phyloP scores from a whole-genome alignment of 1,140 invertebrate species.

The Calephelis nemesis region DNA sequence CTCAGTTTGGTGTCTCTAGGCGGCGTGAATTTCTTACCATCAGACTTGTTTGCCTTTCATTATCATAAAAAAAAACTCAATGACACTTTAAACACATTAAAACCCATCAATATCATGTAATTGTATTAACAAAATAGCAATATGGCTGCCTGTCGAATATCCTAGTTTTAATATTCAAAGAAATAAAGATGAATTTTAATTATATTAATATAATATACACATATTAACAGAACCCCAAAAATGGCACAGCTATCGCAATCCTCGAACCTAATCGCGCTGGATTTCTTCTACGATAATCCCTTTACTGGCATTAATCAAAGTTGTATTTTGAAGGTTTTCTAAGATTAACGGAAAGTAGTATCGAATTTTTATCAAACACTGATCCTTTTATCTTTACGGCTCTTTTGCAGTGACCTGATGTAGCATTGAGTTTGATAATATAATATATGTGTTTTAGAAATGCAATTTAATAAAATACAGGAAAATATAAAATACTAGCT shows the following conservation, averaged over 20 bases:
- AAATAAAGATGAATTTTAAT: no score
- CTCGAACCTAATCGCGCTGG: slow-evolving; percentile 3
- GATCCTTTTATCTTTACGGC: slow-evolving; percentile 1
- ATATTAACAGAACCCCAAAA: background rate
- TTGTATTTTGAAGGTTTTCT: slow-evolving; percentile 13
- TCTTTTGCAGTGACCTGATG: background rate
- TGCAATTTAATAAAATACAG: no score
- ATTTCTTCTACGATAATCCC: background rate
- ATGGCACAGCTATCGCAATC: background rate
- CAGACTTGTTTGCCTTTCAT: no score
- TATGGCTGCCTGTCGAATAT: no score
- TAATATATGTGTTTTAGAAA: background rate
- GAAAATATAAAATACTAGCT: no score
- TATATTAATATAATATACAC: background rate
- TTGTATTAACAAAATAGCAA: no score
- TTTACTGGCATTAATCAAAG: slow-evolving; percentile 11
- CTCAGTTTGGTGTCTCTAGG: no score
- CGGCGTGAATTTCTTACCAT: no score
- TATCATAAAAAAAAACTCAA: no score
- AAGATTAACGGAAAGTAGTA: slow-evolving; percentile 10
- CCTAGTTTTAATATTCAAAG: no score
- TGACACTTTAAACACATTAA: no score
- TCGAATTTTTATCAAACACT: background rate
- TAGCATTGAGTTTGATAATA: background rate
- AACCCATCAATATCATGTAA: no score